A percentile compares a stretch with the other conserved stretches of the same genome.
Evolutionary conservation across 2,888 invertebrate genomes (phyloP).

Genomic region (Tachina fera): DNA sequence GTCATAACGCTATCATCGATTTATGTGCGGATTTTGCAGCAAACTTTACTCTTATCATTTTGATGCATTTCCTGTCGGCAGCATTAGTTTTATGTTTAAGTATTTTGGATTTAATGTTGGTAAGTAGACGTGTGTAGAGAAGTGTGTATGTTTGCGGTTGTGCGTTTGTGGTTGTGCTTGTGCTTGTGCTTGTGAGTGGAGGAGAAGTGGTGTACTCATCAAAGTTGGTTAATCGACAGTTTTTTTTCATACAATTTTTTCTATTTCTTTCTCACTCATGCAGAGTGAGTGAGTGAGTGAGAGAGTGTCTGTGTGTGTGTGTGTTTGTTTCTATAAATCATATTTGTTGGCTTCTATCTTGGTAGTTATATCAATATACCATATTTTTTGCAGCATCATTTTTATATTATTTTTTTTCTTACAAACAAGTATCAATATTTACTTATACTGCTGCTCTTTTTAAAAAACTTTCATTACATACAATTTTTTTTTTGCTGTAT

Average conservation of each 20-base stretch:
- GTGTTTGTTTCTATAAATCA: constrained; percentile 6
- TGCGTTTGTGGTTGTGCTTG: not conserved
- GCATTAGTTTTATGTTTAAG: constrained; percentile 80
- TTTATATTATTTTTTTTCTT: constrained; percentile 14
- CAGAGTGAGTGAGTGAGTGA: not conserved
- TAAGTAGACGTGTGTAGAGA: constrained; percentile 71
- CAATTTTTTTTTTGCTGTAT: constrained; percentile 13
- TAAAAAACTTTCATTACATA: constrained; percentile 28
- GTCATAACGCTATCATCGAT: constrained; percentile 81
- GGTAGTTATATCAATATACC: not conserved
- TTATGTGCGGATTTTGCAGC: constrained; percentile 78
- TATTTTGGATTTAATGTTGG: constrained; percentile 81
- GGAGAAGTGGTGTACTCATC: not conserved
- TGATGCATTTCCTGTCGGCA: constrained; percentile 81
- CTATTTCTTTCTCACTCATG: too few relatives aligned
- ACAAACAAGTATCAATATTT: constrained; percentile 37
- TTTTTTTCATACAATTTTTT: not conserved
- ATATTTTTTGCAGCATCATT: not conserved
- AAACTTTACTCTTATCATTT: constrained; percentile 79
- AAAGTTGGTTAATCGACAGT: constrained; percentile 21
- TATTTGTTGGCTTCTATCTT: constrained; percentile 18
- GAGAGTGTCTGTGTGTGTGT: constrained; percentile 9
- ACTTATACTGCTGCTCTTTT: constrained; percentile 44
- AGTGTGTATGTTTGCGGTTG: not conserved
- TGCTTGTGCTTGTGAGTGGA: not conserved